Conservation (phyloP, 1,140 invertebrate genomes). For the Calephelis nemesis region DNA sequence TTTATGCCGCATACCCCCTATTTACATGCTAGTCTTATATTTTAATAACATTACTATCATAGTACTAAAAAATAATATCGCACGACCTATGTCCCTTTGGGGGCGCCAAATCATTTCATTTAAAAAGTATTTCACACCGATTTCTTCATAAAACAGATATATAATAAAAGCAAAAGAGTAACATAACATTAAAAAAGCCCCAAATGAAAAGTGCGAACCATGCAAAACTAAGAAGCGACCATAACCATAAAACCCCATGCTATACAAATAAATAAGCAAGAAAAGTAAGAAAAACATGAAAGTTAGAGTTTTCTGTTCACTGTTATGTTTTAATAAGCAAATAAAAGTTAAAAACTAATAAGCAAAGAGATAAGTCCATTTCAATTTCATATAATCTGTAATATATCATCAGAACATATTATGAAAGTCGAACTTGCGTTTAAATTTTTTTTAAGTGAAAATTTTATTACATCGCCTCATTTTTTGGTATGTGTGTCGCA, state of each 20-base stretch:
- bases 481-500: too few relatives aligned
- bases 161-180: constrained; percentile 25
- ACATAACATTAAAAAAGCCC: constrained; percentile 40
- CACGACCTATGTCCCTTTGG: constrained; percentile 62
- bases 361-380: constrained; percentile 8
- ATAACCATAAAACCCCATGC: constrained; percentile 38
- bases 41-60: background rate
- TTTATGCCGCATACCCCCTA: constrained; percentile 5
- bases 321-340: constrained; percentile 6
- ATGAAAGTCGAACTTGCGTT: too few relatives aligned
- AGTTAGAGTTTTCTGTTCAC: background rate
- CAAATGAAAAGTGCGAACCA: constrained; percentile 58
- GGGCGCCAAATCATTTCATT: constrained; percentile 69
- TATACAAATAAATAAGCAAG: constrained; percentile 27
- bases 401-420: too few relatives aligned
- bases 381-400: background rate
- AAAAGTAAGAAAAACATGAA: background rate
- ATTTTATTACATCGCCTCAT: too few relatives aligned
- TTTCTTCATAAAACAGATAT: constrained; percentile 62
- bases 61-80: constrained; percentile 2
- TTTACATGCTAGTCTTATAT: constrained; percentile 32
- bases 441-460: too few relatives aligned
- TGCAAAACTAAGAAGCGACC: constrained; percentile 55
- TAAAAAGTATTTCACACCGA: constrained; percentile 62
- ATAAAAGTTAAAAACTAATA: background rate